phyloP scores from a whole-genome alignment of 2,888 invertebrate genomes.

The Autographa pulchrina region DNA sequence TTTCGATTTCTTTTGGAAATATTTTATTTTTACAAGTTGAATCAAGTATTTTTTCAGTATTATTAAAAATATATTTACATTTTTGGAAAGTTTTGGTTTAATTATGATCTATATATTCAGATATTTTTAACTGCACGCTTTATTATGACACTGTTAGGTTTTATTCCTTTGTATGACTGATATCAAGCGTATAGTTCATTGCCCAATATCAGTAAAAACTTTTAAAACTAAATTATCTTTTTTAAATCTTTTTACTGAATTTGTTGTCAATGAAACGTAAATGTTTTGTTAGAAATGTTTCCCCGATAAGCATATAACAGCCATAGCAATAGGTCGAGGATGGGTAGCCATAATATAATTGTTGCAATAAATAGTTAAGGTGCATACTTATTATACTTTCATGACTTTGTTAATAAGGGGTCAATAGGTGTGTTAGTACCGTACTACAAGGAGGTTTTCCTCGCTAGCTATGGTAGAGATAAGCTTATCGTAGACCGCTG shows the following conservation, averaged over 20 bases:
- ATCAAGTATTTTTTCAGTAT: constrained; percentile 60
- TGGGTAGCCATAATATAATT: constrained; percentile 20
- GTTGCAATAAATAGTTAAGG: constrained; percentile 30
- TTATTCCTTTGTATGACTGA: constrained; percentile 42
- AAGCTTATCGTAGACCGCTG: constrained; percentile 56
- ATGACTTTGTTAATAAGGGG: constrained; percentile 6
- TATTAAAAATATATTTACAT: constrained; percentile 53
- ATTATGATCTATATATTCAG: constrained; percentile 20
- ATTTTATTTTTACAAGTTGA: constrained; percentile 29
- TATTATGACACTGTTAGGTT: constrained; percentile 42
- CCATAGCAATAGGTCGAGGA: constrained; percentile 43
- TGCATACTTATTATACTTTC: constrained; percentile 18
- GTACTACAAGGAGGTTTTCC: constrained; percentile 32
- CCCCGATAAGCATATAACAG: constrained; percentile 45
- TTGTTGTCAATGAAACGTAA: constrained; percentile 3
- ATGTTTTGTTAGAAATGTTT: constrained; percentile 26
- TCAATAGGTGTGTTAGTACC: constrained; percentile 32
- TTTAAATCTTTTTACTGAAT: not conserved
- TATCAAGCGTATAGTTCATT: constrained; percentile 11
- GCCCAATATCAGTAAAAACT: constrained; percentile 24
- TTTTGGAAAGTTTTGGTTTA: constrained; percentile 26
- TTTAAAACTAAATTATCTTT: not conserved
- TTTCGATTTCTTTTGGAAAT: constrained; percentile 29
- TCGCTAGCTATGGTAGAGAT: constrained; percentile 56
- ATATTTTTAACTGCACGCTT: constrained; percentile 39